Evolutionary conservation across 2,113 vertebrate species (phyloP).

Genomic region (Arizona elegans): DNA sequence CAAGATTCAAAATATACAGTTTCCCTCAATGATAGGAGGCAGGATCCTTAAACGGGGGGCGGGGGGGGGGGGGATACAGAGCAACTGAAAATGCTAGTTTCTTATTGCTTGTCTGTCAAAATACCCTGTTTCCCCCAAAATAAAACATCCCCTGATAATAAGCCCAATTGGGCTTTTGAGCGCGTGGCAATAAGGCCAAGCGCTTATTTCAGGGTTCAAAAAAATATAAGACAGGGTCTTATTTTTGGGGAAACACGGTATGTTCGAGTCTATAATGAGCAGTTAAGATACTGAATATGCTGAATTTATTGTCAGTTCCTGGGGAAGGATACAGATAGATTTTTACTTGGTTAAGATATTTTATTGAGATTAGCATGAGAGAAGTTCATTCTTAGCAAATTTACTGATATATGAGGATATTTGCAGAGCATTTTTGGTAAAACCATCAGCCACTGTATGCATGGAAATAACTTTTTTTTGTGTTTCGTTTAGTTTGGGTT

Average conservation of each 20-base stretch:
- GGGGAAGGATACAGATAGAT: not conserved
- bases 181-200: too few relatives aligned
- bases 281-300: not conserved
- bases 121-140: not conserved
- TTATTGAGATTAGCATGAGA: not conserved
- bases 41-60: not conserved
- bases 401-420: not conserved
- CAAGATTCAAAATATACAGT: not conserved
- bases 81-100: not conserved
- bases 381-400: not conserved
- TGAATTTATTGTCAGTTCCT: constrained; percentile 11
- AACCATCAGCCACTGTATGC: not conserved
- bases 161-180: too few relatives aligned
- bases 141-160: too few relatives aligned
- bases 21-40: not conserved
- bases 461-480: constrained; percentile 27
- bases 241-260: not conserved
- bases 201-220: too few relatives aligned
- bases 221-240: too few relatives aligned
- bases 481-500: not conserved
- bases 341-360: not conserved
- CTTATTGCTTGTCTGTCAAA: not conserved
- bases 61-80: not conserved
- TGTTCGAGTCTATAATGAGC: not conserved
- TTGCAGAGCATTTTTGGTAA: not conserved